Conservation (phyloP, 2,888 invertebrate genomes). For the Linnaemya vulpina region DNA sequence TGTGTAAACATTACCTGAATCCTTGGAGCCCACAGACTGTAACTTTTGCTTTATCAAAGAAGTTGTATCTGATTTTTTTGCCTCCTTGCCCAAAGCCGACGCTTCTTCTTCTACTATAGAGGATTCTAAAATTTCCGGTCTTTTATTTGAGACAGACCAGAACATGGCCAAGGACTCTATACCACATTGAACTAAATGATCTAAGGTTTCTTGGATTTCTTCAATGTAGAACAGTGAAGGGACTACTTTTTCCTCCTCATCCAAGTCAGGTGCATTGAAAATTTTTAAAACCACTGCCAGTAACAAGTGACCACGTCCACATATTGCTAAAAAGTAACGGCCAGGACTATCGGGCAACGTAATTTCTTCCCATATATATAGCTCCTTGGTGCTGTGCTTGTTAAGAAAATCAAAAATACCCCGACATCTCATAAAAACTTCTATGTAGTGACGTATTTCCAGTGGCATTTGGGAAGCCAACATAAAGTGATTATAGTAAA, state of each 20-base stretch:
- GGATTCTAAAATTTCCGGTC: slow-evolving; percentile 83
- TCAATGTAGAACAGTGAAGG: slow-evolving; percentile 89
- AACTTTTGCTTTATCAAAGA: slow-evolving; percentile 76
- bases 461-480: slow-evolving; percentile 90
- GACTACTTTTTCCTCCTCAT: slow-evolving; percentile 74
- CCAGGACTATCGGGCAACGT: slow-evolving; percentile 76
- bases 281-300: slow-evolving; percentile 87
- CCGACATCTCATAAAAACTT: slow-evolving; percentile 89
- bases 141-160: slow-evolving; percentile 87
- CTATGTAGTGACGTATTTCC: slow-evolving; percentile 89
- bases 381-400: slow-evolving; percentile 87
- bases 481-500: slow-evolving; percentile 84
- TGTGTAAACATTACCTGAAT: slow-evolving; percentile 73
- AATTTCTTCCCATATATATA: slow-evolving; percentile 91
- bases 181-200: slow-evolving; percentile 90
- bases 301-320: slow-evolving; percentile 88
- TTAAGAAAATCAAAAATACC: slow-evolving; percentile 88
- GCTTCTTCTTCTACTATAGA: slow-evolving; percentile 67
- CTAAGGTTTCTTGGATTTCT: slow-evolving; percentile 93
- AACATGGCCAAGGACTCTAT: slow-evolving; percentile 87
- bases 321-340: slow-evolving; percentile 89
- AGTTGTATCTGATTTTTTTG: slow-evolving; percentile 74
- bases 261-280: slow-evolving; percentile 77
- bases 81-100: slow-evolving; percentile 70
- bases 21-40: slow-evolving; percentile 49